phyloP scores from a whole-genome alignment of 2,113 vertebrate genomes.

The Bombycilla garrulus region DNA sequence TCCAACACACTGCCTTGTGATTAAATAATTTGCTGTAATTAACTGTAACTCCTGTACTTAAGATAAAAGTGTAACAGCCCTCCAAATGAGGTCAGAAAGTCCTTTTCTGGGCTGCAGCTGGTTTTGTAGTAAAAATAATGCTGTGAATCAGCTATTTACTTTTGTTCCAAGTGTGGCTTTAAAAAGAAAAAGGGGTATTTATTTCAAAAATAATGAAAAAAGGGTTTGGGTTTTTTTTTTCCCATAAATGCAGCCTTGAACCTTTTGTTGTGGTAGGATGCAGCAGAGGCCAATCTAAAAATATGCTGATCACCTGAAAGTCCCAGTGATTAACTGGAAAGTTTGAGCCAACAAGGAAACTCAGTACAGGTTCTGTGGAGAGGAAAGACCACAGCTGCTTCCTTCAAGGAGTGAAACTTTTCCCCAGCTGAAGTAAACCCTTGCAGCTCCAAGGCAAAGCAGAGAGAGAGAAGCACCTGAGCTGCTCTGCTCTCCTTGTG shows the following conservation, averaged over 20 bases:
- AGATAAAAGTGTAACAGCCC: background rate
- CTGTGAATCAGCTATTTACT: background rate
- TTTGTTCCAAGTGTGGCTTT: background rate
- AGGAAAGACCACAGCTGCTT: background rate
- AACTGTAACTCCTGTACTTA: background rate
- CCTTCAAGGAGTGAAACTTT: background rate
- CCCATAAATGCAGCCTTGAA: background rate
- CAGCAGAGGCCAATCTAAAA: background rate
- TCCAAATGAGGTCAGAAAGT: background rate
- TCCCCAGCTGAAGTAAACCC: background rate
- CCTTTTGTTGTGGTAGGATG: background rate
- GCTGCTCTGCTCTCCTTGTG: background rate
- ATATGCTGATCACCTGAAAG: background rate
- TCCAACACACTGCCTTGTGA: background rate
- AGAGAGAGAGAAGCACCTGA: fast-evolving
- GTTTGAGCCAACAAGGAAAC: background rate
- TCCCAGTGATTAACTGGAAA: background rate
- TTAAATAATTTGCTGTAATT: background rate
- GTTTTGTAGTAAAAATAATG: background rate
- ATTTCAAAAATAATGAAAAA: background rate
- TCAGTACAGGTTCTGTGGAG: background rate
- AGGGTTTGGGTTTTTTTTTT: fast-evolving
- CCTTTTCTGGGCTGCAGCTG: background rate
- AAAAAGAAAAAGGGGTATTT: background rate
- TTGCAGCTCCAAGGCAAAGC: background rate